These are phyloP conservation scores for Lathamus discolor DNA, from an alignment of 2,113 vertebrate genomes.

Conservation along the genomic window DNA sequence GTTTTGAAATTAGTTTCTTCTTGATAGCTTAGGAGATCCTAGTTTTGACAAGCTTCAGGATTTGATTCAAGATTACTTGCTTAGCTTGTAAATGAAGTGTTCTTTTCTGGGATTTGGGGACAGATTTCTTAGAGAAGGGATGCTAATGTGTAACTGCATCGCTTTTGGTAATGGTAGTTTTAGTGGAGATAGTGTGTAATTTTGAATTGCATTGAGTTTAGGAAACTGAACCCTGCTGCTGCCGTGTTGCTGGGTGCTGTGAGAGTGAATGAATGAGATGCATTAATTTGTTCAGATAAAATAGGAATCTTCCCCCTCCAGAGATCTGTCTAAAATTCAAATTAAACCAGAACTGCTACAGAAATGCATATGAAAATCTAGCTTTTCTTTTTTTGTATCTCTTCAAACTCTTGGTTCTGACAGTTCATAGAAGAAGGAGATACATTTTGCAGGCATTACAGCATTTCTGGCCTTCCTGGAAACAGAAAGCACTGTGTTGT, in stretches of 20 bases:
- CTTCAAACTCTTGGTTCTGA: background rate
- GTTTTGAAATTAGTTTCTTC: slow-evolving; percentile 4
- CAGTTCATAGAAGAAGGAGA: background rate
- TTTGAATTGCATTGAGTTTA: slow-evolving; percentile 1
- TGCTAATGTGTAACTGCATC: background rate
- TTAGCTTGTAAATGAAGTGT: slow-evolving; percentile 18
- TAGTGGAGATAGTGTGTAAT: background rate
- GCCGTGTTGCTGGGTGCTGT: background rate
- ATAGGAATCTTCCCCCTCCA: background rate
- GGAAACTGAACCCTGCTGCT: slow-evolving; percentile 28
- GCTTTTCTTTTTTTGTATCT: background rate
- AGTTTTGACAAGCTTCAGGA: slow-evolving; percentile 4
- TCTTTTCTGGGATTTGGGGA: slow-evolving; percentile 19
- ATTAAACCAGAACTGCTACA: background rate
- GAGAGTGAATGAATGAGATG: background rate
- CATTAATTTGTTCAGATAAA: slow-evolving; percentile 29
- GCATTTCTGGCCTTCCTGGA: background rate
- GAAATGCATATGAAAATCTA: background rate
- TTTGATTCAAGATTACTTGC: slow-evolving; percentile 20
- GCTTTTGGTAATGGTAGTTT: background rate
- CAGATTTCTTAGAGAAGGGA: background rate
- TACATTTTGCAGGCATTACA: background rate
- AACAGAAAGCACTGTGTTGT: background rate
- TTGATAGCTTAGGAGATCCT: background rate
- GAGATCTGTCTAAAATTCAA: background rate